Evolutionary conservation across 2,888 invertebrate species (phyloP).

Genomic region (Notocelia uddmanniana): DNA sequence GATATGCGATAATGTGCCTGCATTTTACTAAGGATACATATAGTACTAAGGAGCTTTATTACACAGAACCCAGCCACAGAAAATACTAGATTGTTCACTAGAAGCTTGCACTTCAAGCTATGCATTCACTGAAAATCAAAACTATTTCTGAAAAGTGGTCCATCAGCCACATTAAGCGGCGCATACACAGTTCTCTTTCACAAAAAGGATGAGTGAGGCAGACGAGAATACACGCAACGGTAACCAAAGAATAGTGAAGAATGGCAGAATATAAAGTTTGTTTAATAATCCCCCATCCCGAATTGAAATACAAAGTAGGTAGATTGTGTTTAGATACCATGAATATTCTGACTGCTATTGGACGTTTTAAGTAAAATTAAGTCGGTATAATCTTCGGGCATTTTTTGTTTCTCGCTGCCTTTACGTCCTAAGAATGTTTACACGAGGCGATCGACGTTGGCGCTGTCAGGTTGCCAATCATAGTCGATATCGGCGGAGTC

Average conservation of each 20-base stretch:
- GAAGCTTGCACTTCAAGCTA: conserved; percentile 13
- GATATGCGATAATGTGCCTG: background rate
- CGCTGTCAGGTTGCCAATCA: conserved; percentile 74
- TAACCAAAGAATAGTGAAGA: conserved; percentile 15
- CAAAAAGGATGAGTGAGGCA: conserved; percentile 3
- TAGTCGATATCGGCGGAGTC: conserved; percentile 77
- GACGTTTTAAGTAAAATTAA: background rate
- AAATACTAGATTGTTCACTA: conserved; percentile 3
- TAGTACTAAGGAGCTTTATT: background rate
- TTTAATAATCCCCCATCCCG: background rate
- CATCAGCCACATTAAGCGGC: conserved; percentile 6
- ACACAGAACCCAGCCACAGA: conserved; percentile 5
- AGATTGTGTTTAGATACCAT: background rate
- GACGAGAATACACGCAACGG: conserved; percentile 23
- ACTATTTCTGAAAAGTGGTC: conserved; percentile 21
- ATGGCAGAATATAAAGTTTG: background rate
- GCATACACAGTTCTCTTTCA: conserved; percentile 10
- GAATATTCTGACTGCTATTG: conserved; percentile 1
- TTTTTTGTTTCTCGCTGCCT: conserved; percentile 21
- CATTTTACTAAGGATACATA: background rate
- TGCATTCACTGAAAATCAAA: conserved; percentile 28
- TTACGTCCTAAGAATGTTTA: conserved; percentile 56
- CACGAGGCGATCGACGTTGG: conserved; percentile 78
- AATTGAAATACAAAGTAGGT: background rate
- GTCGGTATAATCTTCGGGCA: background rate